Conservation (phyloP, 2,113 vertebrate genomes). For the Corvus cornix region DNA sequence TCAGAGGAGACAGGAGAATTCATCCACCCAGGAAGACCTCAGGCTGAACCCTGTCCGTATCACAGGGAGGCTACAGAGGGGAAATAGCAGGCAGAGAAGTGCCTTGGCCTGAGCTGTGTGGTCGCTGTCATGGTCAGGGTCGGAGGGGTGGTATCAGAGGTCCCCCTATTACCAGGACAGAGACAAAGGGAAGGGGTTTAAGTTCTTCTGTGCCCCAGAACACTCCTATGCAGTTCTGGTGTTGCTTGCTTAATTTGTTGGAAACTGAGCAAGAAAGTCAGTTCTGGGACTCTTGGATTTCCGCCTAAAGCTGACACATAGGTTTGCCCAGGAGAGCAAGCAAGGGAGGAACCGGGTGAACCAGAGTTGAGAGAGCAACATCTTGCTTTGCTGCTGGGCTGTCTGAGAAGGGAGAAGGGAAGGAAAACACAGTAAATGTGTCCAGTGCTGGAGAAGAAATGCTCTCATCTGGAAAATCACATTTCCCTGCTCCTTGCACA, state of each 20-base stretch:
- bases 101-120: neutral
- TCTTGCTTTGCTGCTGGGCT: neutral
- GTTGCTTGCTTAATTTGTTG: neutral
- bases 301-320: neutral
- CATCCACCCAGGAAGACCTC: neutral
- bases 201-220: neutral
- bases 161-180: neutral
- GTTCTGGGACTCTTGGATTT: neutral
- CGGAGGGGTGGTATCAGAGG: accelerated
- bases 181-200: neutral
- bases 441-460: neutral
- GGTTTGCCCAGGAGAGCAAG: neutral
- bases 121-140: accelerated
- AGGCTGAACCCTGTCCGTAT: neutral
- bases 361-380: neutral
- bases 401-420: neutral
- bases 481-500: neutral
- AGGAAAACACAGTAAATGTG: neutral
- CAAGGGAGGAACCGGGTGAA: neutral
- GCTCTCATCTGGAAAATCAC: neutral
- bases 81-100: neutral
- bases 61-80: neutral
- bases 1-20: neutral
- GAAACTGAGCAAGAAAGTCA: neutral
- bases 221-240: neutral